These are phyloP conservation scores for Hylia prasina DNA, from an alignment of 2,113 vertebrate genomes.

Conservation along the genomic window DNA sequence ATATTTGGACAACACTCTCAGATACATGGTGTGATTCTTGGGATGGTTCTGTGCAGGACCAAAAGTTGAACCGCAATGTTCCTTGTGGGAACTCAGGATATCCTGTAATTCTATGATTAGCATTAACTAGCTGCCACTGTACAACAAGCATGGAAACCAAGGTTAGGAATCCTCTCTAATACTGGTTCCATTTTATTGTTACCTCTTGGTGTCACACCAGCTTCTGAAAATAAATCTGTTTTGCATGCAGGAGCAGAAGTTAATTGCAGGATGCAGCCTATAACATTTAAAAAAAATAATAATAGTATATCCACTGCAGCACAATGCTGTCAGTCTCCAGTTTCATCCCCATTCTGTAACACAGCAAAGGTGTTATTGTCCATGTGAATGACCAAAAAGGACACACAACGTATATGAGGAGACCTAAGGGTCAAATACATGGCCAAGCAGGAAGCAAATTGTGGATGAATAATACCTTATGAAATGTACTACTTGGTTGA, in stretches of 20 bases:
- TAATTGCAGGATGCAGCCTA: neutral
- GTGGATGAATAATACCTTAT: neutral
- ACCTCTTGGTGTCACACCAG: neutral
- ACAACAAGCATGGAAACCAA: neutral
- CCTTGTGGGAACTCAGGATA: neutral
- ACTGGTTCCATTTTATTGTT: neutral
- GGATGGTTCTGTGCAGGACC: too few relatives aligned
- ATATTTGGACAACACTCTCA: neutral
- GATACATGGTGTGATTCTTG: neutral
- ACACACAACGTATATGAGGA: neutral
- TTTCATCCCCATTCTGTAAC: neutral
- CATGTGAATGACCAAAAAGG: neutral
- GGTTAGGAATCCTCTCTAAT: neutral
- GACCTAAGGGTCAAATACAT: neutral
- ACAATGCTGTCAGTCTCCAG: neutral
- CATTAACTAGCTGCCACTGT: neutral
- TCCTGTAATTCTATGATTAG: neutral
- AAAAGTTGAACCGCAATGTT: neutral
- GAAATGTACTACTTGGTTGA: neutral
- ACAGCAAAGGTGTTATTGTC: neutral
- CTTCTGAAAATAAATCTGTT: neutral
- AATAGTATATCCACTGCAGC: neutral
- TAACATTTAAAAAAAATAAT: neutral
- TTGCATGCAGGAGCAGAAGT: neutral
- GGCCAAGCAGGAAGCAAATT: neutral